These are phyloP conservation scores for Drosophila paucipuncta DNA, from an alignment of 2,888 invertebrate species.

Conservation along the genomic window DNA sequence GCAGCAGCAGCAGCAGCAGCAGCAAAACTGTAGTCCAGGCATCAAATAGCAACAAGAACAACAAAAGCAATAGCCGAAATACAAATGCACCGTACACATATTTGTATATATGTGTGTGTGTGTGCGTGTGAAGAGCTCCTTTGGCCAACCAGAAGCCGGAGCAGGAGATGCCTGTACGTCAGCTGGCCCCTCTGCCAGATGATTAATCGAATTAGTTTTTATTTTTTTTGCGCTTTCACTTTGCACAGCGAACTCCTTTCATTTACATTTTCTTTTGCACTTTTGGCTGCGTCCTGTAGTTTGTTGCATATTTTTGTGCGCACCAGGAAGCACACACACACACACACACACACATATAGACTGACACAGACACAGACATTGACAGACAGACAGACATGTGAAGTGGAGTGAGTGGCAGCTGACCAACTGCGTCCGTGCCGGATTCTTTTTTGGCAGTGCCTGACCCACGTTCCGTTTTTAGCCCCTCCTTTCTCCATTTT, in stretches of 20 bases:
- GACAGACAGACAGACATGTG: slow-evolving; percentile 30
- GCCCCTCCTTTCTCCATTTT: background rate
- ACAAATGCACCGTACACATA: slow-evolving; percentile 44
- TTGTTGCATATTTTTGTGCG: slow-evolving; percentile 76
- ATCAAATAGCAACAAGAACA: slow-evolving; percentile 49
- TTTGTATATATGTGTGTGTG: slow-evolving; percentile 34
- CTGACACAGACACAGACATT: slow-evolving; percentile 1
- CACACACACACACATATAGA: slow-evolving; percentile 25
- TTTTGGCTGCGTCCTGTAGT: slow-evolving; percentile 59
- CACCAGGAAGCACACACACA: slow-evolving; percentile 42
- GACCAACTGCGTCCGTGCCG: slow-evolving; percentile 77
- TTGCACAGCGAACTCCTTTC: slow-evolving; percentile 63
- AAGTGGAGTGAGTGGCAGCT: slow-evolving; percentile 68
- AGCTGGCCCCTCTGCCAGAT: slow-evolving; percentile 60
- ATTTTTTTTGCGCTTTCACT: slow-evolving; percentile 49
- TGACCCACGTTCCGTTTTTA: slow-evolving; percentile 27
- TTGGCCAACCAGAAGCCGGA: slow-evolving; percentile 55
- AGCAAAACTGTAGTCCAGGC: slow-evolving; percentile 14
- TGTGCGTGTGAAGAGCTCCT: slow-evolving; percentile 32
- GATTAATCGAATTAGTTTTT: slow-evolving; percentile 78
- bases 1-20: background rate
- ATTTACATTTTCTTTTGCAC: slow-evolving; percentile 81
- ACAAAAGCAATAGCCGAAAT: slow-evolving; percentile 30
- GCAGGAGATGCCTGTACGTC: slow-evolving; percentile 23
- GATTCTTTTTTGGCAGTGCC: slow-evolving; percentile 68